Evolutionary conservation across 2,113 vertebrate genomes (phyloP), one percentile per base, ranked within the genome.

Genomic region (Pseudorhombus dupliciocellatus): DNA sequence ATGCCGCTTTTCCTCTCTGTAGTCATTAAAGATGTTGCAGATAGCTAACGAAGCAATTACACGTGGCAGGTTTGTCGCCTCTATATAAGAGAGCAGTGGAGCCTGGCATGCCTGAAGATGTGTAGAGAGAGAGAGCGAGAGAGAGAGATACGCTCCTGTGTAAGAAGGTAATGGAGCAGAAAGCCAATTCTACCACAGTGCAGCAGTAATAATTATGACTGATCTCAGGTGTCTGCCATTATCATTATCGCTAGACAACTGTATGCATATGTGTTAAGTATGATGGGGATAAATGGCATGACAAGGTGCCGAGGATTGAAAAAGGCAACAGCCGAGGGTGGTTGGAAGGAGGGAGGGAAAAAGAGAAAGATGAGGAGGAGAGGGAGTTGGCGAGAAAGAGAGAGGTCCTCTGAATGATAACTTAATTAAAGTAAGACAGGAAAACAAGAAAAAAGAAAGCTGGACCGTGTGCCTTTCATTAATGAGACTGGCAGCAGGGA

Each of bases 91-190:
- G 40, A 73, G 74, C 73, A 61, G 68, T 59, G 66, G 78, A 75
- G 81, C 81, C 80, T 87, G 26, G 34, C 37, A 70, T 67, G 74
- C 78, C 80, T 65, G 76, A 48, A 64, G 73, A 88, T 81, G 75
- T 65, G 80, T 70, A 77, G 42, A 46, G 42, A 46, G 42, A 44
- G 9, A 44, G 34, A 37, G 34, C 5, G 7, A 61, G 9, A 75
- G 28, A 62, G n/a, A 77, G 6, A 83, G 77, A 82, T 71, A 76
- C 66, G 78, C 42, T 75, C 51, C 66, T 2, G 50, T 86, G 64
- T 80, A 77, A 55, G 51, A 64, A 71, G 77, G 80, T 91, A 93
- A 93, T 92, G 87, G 85, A 81, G 87, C 75, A 80, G 83, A 91
- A 90, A 91, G 82, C 71, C 78, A 90, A 90, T 90, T 89, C 57